Evolutionary conservation across 2,888 invertebrate species (phyloP), one percentile per base, ranked within the genome.

Genomic region (Rhorus exstirpatorius): DNA sequence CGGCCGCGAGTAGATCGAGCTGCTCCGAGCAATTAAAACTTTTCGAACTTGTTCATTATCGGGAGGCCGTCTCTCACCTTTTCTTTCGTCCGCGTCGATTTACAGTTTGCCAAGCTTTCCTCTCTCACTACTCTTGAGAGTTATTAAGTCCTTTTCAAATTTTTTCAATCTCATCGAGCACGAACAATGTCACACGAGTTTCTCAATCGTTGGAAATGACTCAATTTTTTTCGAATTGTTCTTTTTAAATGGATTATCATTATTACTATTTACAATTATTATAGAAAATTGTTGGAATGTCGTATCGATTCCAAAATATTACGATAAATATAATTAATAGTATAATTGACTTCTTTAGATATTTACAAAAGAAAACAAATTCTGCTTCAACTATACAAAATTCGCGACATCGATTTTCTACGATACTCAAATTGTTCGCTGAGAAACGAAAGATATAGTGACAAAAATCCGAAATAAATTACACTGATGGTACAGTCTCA

Each of bases 1-100:
- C 51, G 58, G 51, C 68, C 58, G 55, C 65, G 58, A 71, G 65
- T 76, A 82, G 78, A 78, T 83, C 81, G 81, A 77, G 79, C 77
- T 85, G 85, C 85, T 83, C 14, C 49, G 83, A 85, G 87, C 87
- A 89, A 89, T 89, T 89, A 89, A 89, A 89, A 89, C 86, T 89
- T 89, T 83, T 74, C 74, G 79, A 86, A 86, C 86, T 84, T 76
- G 83, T 84, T 84, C 80, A 82, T 82, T 84, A 82, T 84, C 79
- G 82, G 71, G 67, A 77, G 77, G 74, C 63, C 35, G n/a, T 60
- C 35, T 53, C 14, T 17, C n/a, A 31, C 49, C 60, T 41, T 68
- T 60, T 46, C 60, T 58, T 58, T 49, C n/a, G n/a, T 38, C 46
- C 17, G 3, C 10, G 10, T n/a, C 7, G 26, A 24, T 63, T 76